Base-by-base conservation (phyloP, 2,888 invertebrate species). In the Platyscelio sp. region DNA sequence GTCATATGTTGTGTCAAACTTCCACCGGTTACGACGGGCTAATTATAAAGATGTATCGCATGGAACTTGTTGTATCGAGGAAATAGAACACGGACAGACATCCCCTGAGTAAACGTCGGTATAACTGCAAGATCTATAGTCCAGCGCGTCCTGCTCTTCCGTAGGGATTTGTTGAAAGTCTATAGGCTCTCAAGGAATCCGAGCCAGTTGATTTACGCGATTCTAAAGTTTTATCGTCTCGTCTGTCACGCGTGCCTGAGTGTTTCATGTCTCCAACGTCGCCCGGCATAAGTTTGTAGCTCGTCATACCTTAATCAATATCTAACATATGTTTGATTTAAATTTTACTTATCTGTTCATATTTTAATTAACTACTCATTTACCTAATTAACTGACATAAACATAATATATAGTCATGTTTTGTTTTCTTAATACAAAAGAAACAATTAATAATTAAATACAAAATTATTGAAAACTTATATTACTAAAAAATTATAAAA, bases 151-250 rank as follows among this genome's bases (percentile, higher is more conserved):
- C 54, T 80, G 74, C 68, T 81, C 56, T 33, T 85, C 85, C 78
- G 71, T 61, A 65, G 85, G 78, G 85, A 85, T 85, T 85, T 82
- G 85, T 82, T 71, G 75, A 75, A 82, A 81, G 85, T 85, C 85
- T 85, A 85, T 85, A 78, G 85, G 85, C 71, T 85, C 75, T 85
- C 70, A 71, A 82, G 86, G 85, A 88, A 89, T 89, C 87, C 87
- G 81, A 87, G 74, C 79, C 70, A 85, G 84, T 90, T 90, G 90
- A 92, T 92, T 91, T 91, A 92, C 88, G 86, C 85, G 88, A 76
- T 84, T 87, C 87, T 88, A 89, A 91, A 91, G 89, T 91, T 91
- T 91, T 91, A 91, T 91, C 90, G 89, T 86, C 72, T 87, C 88
- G 88, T 90, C 90, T 86, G 86, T 92, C 89, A 90, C 88, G 70